Conservation (phyloP, 2,797 vertebrate species). For the Eidolon dupreanum region DNA sequence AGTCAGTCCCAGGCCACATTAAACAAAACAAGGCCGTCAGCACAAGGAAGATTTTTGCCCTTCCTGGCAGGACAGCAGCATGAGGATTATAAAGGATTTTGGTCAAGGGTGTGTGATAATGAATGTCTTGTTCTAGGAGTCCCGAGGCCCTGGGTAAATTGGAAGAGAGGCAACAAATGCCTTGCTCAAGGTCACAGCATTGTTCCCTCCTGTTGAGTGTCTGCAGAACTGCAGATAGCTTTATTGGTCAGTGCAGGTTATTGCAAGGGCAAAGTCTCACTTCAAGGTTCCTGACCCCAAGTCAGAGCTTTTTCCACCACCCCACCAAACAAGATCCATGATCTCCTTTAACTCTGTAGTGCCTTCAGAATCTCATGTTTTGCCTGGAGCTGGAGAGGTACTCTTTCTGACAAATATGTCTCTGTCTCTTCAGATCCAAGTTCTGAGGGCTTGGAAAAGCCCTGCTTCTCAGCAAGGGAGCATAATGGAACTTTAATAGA, state of each 20-base stretch:
- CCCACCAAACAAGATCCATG: neutral
- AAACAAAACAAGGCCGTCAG: constrained; percentile 47
- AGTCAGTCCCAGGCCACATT: neutral
- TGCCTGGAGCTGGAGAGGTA: neutral
- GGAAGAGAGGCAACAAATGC: neutral
- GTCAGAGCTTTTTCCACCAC: neutral
- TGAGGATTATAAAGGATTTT: neutral
- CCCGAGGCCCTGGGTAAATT: neutral
- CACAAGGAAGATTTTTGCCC: neutral
- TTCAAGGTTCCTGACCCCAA: neutral
- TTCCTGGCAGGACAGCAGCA: neutral
- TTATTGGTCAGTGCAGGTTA: neutral
- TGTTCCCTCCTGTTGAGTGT: neutral
- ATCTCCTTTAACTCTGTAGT: neutral
- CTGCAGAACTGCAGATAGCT: neutral
- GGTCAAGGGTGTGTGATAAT: neutral
- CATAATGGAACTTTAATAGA: neutral
- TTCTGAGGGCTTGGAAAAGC: neutral
- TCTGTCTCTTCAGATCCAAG: neutral
- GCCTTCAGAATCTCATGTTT: neutral
- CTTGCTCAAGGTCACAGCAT: neutral
- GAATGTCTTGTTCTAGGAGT: neutral
- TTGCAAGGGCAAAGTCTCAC: neutral
- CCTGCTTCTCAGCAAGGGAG: neutral
- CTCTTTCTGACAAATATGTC: neutral